These are phyloP conservation scores for Trichosurus vulpecula DNA, from an alignment of 2,797 vertebrate species.

Conservation along the genomic window DNA sequence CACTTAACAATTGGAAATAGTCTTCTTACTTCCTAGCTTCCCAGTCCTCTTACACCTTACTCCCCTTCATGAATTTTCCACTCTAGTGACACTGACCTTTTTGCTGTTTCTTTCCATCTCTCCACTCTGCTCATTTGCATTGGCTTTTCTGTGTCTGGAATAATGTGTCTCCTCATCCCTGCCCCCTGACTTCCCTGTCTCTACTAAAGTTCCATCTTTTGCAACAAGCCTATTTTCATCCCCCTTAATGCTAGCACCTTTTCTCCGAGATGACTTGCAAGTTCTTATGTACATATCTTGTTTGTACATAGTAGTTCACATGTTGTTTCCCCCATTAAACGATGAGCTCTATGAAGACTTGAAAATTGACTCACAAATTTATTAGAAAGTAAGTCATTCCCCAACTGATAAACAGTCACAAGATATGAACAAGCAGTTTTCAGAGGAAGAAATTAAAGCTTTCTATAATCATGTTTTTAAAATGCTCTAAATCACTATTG, in stretches of 20 bases:
- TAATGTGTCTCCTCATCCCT: background rate
- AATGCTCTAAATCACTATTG: too few species aligned
- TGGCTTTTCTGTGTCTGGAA: background rate
- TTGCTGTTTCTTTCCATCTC: background rate
- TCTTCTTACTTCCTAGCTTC: background rate
- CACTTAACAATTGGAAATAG: background rate
- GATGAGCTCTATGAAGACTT: too few species aligned
- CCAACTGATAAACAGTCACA: too few species aligned
- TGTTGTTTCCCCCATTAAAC: too few species aligned
- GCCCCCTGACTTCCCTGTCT: background rate
- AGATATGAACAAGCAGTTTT: too few species aligned
- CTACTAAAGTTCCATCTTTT: background rate
- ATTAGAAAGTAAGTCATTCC: too few species aligned
- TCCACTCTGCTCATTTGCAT: background rate
- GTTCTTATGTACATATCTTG: background rate
- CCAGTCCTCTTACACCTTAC: background rate
- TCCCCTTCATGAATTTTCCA: background rate
- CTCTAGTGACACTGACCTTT: background rate
- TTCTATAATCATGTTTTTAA: too few species aligned
- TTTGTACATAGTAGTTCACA: background rate
- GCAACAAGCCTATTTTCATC: background rate
- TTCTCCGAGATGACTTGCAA: background rate
- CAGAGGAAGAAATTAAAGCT: too few species aligned
- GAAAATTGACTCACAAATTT: too few species aligned
- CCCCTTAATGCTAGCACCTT: background rate